Percentiles rank a stretch among this genome's conserved stretches.
Evolutionary conservation across 2,113 vertebrate genomes (phyloP).

Genomic region (Baryphthengus martii): DNA sequence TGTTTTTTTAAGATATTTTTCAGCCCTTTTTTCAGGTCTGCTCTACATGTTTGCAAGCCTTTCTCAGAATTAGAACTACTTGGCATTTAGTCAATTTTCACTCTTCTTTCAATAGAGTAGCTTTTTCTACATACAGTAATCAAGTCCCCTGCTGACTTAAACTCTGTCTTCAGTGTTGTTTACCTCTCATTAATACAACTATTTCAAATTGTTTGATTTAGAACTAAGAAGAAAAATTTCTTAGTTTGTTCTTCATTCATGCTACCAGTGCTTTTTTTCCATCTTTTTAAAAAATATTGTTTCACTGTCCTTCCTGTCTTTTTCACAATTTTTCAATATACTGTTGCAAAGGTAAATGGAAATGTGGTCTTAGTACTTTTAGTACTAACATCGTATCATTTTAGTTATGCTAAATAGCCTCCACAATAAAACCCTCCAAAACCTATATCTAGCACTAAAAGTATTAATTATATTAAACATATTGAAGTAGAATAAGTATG

Average conservation of each 20-base stretch:
- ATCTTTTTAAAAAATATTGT: background rate
- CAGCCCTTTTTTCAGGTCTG: background rate
- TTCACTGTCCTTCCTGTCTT: background rate
- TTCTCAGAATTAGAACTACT: background rate
- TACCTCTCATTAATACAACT: background rate
- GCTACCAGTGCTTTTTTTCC: background rate
- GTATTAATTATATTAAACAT: background rate
- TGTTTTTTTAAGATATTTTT: too few relatives aligned
- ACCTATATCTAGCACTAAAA: background rate
- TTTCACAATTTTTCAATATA: background rate
- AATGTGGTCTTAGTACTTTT: background rate
- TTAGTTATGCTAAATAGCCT: background rate
- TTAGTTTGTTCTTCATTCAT: background rate
- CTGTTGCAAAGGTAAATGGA: background rate
- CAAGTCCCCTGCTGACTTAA: background rate
- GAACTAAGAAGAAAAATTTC: background rate
- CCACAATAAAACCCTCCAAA: background rate
- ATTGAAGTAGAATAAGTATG: background rate
- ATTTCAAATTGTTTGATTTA: background rate
- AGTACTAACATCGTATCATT: background rate
- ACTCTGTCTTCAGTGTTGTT: background rate
- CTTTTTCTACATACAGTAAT: background rate
- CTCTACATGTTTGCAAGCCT: background rate
- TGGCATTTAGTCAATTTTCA: background rate
- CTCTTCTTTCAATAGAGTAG: background rate